Percentiles rank a stretch among this genome's conserved stretches.
phyloP scores from a whole-genome alignment of 2,888 invertebrate species.

The Zele albiditarsus region DNA sequence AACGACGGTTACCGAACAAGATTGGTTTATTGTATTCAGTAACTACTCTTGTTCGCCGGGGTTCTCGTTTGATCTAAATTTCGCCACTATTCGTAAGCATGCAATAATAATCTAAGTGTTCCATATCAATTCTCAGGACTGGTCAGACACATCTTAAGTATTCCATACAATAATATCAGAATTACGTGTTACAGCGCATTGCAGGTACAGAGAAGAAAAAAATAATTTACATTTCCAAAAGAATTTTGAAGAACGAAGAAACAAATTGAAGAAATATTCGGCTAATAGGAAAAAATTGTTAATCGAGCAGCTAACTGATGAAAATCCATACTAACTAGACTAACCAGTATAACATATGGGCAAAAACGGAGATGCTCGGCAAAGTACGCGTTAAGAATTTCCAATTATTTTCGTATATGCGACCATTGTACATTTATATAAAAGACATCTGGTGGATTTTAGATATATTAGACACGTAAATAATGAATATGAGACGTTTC shows the following conservation, averaged over 20 bases:
- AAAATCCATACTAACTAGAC: conserved; percentile 50
- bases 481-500: not conserved
- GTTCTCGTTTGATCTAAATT: not conserved
- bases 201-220: not conserved
- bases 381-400: conserved; percentile 24
- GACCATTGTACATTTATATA: not conserved
- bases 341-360: conserved; percentile 39
- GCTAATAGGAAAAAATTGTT: conserved; percentile 29
- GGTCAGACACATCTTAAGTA: not conserved
- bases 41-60: not conserved
- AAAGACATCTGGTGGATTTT: not conserved
- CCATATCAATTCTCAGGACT: not conserved
- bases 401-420: conserved; percentile 26
- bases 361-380: conserved; percentile 40
- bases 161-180: not conserved
- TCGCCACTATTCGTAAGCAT: not conserved
- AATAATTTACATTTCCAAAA: not conserved
- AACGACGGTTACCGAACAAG: not conserved
- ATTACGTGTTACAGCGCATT: not conserved
- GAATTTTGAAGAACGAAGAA: not conserved
- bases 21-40: conserved; percentile 1
- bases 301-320: conserved; percentile 49
- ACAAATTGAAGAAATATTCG: not conserved
- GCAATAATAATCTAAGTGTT: not conserved
- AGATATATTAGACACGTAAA: not conserved